These are phyloP conservation scores for Takifugu ocellatus DNA, from an alignment of 2,797 vertebrate genomes.

Conservation along the genomic window DNA sequence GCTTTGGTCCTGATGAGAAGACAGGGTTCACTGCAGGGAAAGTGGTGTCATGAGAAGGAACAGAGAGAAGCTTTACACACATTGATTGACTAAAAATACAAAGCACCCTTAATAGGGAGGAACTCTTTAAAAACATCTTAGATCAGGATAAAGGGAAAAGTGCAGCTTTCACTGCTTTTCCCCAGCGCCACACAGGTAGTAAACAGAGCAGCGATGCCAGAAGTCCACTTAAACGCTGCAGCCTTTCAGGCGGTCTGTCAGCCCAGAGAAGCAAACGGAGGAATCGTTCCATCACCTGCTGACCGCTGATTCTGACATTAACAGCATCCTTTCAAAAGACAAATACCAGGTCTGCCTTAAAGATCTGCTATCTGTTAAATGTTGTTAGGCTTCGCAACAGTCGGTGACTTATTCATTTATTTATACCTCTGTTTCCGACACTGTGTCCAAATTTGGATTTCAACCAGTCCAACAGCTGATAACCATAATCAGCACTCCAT, in stretches of 20 bases:
- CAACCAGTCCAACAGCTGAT: background rate
- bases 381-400: constrained; percentile 1
- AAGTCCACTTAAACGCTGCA: constrained; percentile 50
- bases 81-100: constrained; percentile 30
- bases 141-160: constrained; percentile 38
- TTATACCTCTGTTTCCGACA: background rate
- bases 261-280: constrained; percentile 36
- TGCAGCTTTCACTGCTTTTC: constrained; percentile 32
- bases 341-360: background rate
- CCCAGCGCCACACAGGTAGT: constrained; percentile 31
- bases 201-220: constrained; percentile 44
- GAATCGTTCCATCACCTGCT: constrained; percentile 48
- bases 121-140: constrained; percentile 39
- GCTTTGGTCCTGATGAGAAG: too few relatives aligned
- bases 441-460: background rate
- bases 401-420: background rate
- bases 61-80: constrained; percentile 4
- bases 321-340: background rate
- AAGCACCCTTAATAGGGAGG: constrained; percentile 25
- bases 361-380: background rate
- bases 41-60: background rate
- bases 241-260: constrained; percentile 15
- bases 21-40: too few relatives aligned
- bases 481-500: background rate
- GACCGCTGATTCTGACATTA: constrained; percentile 54